These are phyloP conservation scores for Hystrix brachyura DNA, from an alignment of 2,113 vertebrate genomes.

Conservation along the genomic window DNA sequence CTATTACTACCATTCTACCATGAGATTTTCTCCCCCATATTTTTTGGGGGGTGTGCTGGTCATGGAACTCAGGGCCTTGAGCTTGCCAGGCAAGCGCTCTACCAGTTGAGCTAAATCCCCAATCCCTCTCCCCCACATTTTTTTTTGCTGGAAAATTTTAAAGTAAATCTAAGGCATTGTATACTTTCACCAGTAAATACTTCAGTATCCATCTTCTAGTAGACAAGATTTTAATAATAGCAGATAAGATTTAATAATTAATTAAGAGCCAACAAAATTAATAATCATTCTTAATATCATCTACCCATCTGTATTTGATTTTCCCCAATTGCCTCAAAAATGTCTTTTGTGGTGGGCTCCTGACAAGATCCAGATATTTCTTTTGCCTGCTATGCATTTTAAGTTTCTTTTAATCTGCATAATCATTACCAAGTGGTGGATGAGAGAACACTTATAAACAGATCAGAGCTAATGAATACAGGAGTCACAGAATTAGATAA, in stretches of 20 bases:
- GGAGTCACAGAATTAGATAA: background rate
- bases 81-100: too few relatives aligned
- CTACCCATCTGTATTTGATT: background rate
- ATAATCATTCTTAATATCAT: background rate
- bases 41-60: too few relatives aligned
- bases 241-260: background rate
- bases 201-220: background rate
- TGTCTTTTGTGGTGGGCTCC: background rate
- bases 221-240: background rate
- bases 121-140: background rate
- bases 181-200: background rate
- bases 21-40: background rate
- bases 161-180: background rate
- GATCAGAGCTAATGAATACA: background rate
- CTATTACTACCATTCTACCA: background rate
- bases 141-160: constrained; percentile 3
- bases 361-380: constrained; percentile 3
- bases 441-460: background rate
- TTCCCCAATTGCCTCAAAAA: background rate
- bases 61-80: too few relatives aligned
- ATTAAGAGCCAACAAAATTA: background rate
- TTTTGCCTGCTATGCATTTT: background rate
- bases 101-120: too few relatives aligned
- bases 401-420: constrained; percentile 31
- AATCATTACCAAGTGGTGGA: background rate